These are phyloP conservation scores for Laupala kohalensis DNA, from an alignment of 1,140 invertebrate genomes.

Conservation along the genomic window DNA sequence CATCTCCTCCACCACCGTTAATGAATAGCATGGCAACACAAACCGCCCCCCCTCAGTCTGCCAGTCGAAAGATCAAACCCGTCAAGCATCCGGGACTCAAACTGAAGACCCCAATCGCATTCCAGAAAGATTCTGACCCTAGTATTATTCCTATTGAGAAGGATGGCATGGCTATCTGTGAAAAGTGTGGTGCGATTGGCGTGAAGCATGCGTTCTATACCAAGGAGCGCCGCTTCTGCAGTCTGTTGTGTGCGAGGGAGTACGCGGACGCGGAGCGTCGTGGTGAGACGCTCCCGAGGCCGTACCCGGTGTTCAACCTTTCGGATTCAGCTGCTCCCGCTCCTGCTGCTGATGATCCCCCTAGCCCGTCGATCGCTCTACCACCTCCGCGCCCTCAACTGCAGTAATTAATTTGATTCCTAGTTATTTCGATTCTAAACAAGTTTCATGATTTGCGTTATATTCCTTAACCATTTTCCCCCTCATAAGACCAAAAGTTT, in stretches of 20 bases:
- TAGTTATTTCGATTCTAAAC: too few relatives aligned
- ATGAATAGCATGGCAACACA: slow-evolving; percentile 40
- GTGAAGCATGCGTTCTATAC: slow-evolving; percentile 84
- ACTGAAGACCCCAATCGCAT: slow-evolving; percentile 64
- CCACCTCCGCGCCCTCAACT: too few relatives aligned
- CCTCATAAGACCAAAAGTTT: too few relatives aligned
- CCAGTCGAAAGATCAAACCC: slow-evolving; percentile 53
- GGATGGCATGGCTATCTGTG: slow-evolving; percentile 77
- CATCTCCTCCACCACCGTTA: slow-evolving; percentile 3
- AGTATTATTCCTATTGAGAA: slow-evolving; percentile 65
- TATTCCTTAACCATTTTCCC: too few relatives aligned
- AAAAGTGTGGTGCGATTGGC: slow-evolving; percentile 77
- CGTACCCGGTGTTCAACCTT: not conserved
- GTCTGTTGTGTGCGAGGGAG: slow-evolving; percentile 54
- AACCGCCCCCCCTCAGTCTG: slow-evolving; percentile 27
- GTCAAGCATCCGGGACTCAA: slow-evolving; percentile 60
- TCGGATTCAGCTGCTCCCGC: not conserved
- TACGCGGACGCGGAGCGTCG: slow-evolving; percentile 24
- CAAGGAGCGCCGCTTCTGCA: slow-evolving; percentile 66
- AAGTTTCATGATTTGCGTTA: too few relatives aligned
- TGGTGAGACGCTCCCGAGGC: not conserved
- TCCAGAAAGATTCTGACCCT: slow-evolving; percentile 61
- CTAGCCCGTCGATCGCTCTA: not conserved
- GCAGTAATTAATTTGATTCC: too few relatives aligned
- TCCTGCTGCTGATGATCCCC: not conserved